phyloP scores from a whole-genome alignment of 2,797 vertebrate genomes.

The Hemitrygon akajei region DNA sequence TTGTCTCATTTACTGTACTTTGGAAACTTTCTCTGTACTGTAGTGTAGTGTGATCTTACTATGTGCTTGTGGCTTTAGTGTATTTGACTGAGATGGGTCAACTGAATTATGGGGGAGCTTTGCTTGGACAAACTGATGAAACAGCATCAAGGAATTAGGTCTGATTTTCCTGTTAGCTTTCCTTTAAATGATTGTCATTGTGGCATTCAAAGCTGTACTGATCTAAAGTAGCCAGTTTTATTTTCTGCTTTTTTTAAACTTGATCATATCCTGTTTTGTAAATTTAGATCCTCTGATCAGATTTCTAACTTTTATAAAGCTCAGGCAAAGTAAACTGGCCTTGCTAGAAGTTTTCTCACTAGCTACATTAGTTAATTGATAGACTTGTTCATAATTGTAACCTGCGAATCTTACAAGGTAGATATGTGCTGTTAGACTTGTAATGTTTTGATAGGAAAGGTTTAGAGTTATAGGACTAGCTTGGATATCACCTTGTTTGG shows the following conservation, averaged over 20 bases:
- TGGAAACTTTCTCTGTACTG: neutral
- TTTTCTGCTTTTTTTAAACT: neutral
- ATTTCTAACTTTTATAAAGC: neutral
- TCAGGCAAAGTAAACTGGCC: neutral
- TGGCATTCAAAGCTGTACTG: neutral
- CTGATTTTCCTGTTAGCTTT: neutral
- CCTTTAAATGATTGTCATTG: neutral
- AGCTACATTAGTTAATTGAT: neutral
- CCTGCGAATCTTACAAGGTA: too few relatives aligned
- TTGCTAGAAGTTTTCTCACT: neutral
- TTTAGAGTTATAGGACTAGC: too few relatives aligned
- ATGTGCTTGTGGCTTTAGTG: too few relatives aligned
- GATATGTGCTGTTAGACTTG: neutral
- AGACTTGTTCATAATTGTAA: neutral
- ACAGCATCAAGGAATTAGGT: neutral
- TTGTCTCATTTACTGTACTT: neutral
- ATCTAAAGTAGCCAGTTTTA: neutral
- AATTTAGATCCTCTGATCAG: neutral
- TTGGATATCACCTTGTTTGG: too few relatives aligned
- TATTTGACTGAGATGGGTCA: neutral
- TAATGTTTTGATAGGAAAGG: neutral
- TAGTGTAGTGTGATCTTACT: neutral
- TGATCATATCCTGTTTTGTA: neutral
- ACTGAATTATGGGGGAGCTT: too few relatives aligned
- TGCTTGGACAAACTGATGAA: neutral